Evolutionary conservation across 2,888 invertebrate genomes (phyloP).

Genomic region (Chrysomela aeneicollis): DNA sequence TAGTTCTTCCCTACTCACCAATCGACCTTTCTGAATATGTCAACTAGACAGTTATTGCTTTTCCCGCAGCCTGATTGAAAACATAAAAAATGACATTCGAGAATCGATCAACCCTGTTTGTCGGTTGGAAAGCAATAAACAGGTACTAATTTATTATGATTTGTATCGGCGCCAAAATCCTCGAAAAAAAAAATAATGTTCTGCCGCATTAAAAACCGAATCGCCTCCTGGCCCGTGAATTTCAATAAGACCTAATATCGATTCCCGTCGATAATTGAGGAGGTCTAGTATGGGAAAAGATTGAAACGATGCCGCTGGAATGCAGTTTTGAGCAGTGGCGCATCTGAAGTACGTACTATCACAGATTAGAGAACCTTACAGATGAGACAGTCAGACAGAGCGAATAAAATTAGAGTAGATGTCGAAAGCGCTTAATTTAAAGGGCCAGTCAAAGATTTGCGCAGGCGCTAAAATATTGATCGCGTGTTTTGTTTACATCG

Average conservation of each 20-base stretch:
- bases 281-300: constrained; percentile 45
- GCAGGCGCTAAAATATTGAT: no score
- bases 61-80: background rate
- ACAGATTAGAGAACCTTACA: no score
- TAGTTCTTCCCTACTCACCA: no score
- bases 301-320: constrained; percentile 38
- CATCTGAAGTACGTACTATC: no score
- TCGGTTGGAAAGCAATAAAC: constrained; percentile 1
- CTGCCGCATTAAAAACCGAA: constrained; percentile 32
- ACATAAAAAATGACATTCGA: background rate
- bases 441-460: no score
- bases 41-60: no score
- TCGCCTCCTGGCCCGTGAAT: constrained; percentile 41
- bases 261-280: constrained; percentile 40
- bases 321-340: constrained; percentile 39
- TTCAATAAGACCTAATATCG: constrained; percentile 43
- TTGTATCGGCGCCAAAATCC: constrained; percentile 41
- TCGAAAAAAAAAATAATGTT: constrained; percentile 29
- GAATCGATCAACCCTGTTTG: background rate
- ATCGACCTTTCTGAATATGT: no score
- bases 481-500: no score
- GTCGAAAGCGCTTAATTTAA: no score
- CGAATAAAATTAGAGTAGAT: background rate
- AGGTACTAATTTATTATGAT: constrained; percentile 22
- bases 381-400: no score